phyloP scores from a whole-genome alignment of 2,888 invertebrate species.

The Aspidiotus rigidus region DNA sequence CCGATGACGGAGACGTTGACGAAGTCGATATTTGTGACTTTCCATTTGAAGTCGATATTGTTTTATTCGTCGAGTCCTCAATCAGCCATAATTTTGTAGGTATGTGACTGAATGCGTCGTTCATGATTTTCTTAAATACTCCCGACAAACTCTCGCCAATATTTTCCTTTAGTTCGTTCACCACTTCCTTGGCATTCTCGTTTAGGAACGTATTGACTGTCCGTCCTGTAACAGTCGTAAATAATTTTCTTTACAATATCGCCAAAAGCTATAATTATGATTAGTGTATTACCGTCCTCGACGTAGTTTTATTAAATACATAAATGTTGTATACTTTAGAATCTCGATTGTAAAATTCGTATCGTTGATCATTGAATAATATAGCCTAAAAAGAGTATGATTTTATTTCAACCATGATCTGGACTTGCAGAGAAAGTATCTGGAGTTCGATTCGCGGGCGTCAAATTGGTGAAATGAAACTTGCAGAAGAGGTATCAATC shows the following conservation, averaged over 20 bases:
- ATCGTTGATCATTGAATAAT: too few relatives aligned
- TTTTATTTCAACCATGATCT: too few relatives aligned
- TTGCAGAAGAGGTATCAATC: too few relatives aligned
- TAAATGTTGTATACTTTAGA: too few relatives aligned
- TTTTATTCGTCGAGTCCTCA: constrained; percentile 31
- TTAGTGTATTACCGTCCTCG: too few relatives aligned
- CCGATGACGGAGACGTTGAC: neutral
- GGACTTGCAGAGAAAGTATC: too few relatives aligned
- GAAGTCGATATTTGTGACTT: neutral
- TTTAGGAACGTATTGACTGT: constrained; percentile 53
- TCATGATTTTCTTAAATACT: constrained; percentile 51
- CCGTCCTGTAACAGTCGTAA: constrained; percentile 44
- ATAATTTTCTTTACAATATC: neutral
- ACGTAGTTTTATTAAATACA: too few relatives aligned
- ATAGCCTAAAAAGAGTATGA: too few relatives aligned
- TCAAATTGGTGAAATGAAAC: too few relatives aligned
- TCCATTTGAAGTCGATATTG: neutral
- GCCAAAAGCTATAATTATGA: too few relatives aligned
- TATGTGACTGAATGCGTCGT: constrained; percentile 51
- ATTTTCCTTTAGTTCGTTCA: constrained; percentile 50
- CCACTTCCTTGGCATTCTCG: constrained; percentile 52
- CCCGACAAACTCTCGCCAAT: constrained; percentile 49
- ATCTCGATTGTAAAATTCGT: too few relatives aligned
- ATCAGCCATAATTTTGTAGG: constrained; percentile 51
- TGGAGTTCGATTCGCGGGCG: too few relatives aligned